These are phyloP conservation scores for Aplodontia rufa DNA, from an alignment of 2,113 vertebrate genomes.

Conservation along the genomic window DNA sequence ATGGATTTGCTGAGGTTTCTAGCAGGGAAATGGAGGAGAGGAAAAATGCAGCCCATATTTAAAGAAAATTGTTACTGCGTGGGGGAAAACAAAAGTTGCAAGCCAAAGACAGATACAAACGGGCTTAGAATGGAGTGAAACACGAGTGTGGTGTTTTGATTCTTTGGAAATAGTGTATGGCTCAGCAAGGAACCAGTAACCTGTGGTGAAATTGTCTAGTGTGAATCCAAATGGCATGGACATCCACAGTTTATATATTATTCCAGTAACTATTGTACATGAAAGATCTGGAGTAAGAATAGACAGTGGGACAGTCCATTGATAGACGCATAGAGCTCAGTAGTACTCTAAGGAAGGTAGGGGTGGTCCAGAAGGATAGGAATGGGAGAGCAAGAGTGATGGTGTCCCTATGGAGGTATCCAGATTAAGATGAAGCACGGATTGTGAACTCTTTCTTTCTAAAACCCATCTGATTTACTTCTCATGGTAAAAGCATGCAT, in stretches of 20 bases:
- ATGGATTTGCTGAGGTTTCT: not conserved
- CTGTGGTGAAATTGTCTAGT: not conserved
- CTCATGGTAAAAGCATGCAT: not conserved
- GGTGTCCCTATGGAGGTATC: not conserved
- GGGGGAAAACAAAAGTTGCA: no score
- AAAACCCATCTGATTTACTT: not conserved
- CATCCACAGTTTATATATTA: no score
- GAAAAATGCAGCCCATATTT: not conserved
- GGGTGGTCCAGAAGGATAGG: not conserved
- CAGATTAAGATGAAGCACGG: not conserved
- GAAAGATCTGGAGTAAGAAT: not conserved
- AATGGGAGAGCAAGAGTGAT: no score
- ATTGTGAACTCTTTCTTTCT: not conserved
- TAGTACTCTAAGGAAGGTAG: accelerated
- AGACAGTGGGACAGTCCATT: not conserved
- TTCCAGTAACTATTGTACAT: accelerated
- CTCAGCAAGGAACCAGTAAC: no score
- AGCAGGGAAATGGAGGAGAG: not conserved
- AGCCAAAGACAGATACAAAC: not conserved
- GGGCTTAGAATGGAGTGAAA: not conserved
- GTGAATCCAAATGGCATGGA: not conserved
- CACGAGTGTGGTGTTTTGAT: not conserved
- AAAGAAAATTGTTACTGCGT: not conserved
- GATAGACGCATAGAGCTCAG: not conserved
- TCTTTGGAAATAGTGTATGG: not conserved